A percentile compares a stretch with the other conserved stretches of the same genome.
These are phyloP conservation scores for Gadopsis bispinosus DNA, from an alignment of 2,797 vertebrate species.

Conservation along the genomic window DNA sequence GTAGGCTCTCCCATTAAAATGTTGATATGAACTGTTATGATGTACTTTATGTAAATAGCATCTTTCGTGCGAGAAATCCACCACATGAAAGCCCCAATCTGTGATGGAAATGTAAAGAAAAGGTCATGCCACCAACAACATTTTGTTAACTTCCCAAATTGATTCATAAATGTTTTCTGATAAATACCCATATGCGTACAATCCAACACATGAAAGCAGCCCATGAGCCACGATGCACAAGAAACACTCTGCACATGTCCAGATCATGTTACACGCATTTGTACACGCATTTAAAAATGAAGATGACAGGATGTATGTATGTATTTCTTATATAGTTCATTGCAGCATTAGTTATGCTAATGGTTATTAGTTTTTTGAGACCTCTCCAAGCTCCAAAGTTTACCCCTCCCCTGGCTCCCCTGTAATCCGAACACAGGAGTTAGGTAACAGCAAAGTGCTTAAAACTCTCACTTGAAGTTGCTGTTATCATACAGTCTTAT, in stretches of 20 bases:
- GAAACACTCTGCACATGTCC: no score
- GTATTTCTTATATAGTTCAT: neutral
- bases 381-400: neutral
- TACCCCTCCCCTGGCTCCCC: no score
- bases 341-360: neutral
- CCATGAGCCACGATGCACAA: neutral
- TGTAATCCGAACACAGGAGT: neutral
- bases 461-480: slow-evolving; percentile 3
- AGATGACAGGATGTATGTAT: neutral
- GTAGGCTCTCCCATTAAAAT: neutral
- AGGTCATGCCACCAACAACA: neutral
- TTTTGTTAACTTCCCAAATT: neutral
- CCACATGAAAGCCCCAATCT: neutral
- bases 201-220: neutral
- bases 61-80: neutral
- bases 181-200: neutral
- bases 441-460: neutral
- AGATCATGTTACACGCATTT: no score
- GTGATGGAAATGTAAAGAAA: neutral
- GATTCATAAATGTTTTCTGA: neutral
- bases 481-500: neutral
- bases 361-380: neutral
- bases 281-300: neutral
- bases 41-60: neutral
- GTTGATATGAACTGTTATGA: neutral